phyloP scores from a whole-genome alignment of 2,888 invertebrate genomes.

The Lymantria dispar region DNA sequence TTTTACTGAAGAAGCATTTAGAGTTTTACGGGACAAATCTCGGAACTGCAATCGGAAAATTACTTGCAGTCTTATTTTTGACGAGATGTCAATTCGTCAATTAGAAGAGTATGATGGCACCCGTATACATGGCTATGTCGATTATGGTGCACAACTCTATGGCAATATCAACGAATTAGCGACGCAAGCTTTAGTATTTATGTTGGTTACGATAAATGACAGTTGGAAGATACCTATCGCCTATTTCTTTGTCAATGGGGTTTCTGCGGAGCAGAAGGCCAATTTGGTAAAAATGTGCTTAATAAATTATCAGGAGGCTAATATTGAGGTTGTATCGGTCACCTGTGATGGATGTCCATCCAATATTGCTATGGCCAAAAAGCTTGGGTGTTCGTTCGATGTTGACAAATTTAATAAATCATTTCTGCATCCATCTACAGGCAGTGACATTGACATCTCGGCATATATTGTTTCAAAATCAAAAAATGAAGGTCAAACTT shows the following conservation, averaged over 20 bases:
- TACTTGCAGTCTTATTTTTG: slow-evolving; percentile 1
- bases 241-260: slow-evolving; percentile 2
- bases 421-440: not conserved
- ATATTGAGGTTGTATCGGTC: not conserved
- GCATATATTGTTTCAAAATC: slow-evolving; percentile 1
- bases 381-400: slow-evolving; percentile 1
- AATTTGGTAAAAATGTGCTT: slow-evolving; percentile 2
- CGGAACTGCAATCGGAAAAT: not conserved
- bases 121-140: slow-evolving; percentile 1
- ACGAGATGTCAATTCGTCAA: slow-evolving; percentile 1
- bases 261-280: not conserved
- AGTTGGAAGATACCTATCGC: slow-evolving; percentile 3
- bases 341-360: slow-evolving; percentile 3
- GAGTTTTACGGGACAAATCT: not conserved
- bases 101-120: slow-evolving; percentile 1
- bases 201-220: slow-evolving; percentile 3
- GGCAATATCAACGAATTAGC: not conserved
- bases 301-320: not conserved
- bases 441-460: slow-evolving; percentile 1
- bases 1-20: slow-evolving; percentile 2
- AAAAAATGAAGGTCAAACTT: not conserved
- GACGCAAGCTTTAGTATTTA: slow-evolving; percentile 1
- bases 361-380: not conserved
- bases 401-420: not conserved
- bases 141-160: not conserved